phyloP scores from a whole-genome alignment of 2,113 vertebrate species.

The Psittacus erithacus region DNA sequence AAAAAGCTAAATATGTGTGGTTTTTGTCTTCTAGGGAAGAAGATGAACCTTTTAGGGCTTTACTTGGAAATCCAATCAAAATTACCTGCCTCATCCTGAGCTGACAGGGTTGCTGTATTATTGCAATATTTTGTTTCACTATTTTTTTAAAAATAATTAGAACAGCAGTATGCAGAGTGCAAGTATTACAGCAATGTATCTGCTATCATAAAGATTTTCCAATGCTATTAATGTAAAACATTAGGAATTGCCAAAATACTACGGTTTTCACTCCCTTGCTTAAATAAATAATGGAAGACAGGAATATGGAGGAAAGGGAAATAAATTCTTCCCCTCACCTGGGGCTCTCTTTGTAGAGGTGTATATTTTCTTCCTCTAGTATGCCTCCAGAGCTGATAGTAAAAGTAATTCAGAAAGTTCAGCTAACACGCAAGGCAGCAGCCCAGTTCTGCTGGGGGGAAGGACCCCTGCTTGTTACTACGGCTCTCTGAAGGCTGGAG shows the following conservation, averaged over 20 bases:
- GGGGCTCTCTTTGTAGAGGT: background rate
- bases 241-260: conserved; percentile 31
- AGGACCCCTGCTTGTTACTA: background rate
- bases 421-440: background rate
- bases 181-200: background rate
- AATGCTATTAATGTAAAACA: background rate
- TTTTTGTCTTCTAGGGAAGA: background rate
- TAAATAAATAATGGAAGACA: conserved; percentile 43
- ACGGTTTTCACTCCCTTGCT: background rate
- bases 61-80: background rate
- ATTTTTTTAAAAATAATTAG: background rate
- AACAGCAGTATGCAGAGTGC: background rate
- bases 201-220: conserved; percentile 24
- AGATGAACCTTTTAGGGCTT: background rate
- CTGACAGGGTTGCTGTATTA: background rate
- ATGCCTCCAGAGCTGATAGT: background rate
- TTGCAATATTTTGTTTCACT: background rate
- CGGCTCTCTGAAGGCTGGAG: background rate
- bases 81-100: background rate
- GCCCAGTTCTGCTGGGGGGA: background rate
- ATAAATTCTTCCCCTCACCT: conserved; percentile 42
- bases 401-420: conserved; percentile 24
- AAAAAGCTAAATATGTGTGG: background rate
- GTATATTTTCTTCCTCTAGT: background rate
- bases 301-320: conserved; percentile 4